These are phyloP conservation scores for Eupithecia subumbrata DNA, from an alignment of 2,888 invertebrate genomes.

Conservation along the genomic window DNA sequence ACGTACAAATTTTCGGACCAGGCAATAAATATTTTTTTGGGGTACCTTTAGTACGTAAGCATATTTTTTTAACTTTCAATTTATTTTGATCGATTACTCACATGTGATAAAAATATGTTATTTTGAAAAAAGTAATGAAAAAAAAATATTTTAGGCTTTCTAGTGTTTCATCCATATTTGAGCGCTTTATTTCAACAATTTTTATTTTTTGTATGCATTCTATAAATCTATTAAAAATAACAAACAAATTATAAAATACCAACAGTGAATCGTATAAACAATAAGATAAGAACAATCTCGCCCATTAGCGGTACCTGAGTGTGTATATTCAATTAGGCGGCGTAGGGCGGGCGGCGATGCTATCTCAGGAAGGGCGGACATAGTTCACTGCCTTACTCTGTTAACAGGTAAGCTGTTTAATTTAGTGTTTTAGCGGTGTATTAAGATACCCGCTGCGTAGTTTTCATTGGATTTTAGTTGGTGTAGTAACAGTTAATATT, in stretches of 20 bases:
- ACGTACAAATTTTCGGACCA: conserved; percentile 24
- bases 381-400: conserved; percentile 43
- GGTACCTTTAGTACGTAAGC: background rate
- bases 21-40: conserved; percentile 9
- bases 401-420: conserved; percentile 40
- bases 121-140: background rate
- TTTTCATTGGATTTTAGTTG: background rate
- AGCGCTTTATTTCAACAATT: background rate
- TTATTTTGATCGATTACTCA: background rate
- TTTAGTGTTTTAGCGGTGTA: conserved; percentile 15
- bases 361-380: conserved; percentile 55
- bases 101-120: background rate
- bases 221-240: background rate
- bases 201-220: background rate
- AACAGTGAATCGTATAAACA: conserved; percentile 31
- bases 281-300: conserved; percentile 41
- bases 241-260: conserved; percentile 8
- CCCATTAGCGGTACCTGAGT: conserved; percentile 50
- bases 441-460: background rate
- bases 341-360: conserved; percentile 55
- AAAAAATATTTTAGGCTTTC: background rate
- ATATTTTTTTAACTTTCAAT: background rate
- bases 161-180: background rate
- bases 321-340: conserved; percentile 47
- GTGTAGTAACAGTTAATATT: background rate